Conservation (phyloP, 1,140 invertebrate species). For the Glomeris maerens region DNA sequence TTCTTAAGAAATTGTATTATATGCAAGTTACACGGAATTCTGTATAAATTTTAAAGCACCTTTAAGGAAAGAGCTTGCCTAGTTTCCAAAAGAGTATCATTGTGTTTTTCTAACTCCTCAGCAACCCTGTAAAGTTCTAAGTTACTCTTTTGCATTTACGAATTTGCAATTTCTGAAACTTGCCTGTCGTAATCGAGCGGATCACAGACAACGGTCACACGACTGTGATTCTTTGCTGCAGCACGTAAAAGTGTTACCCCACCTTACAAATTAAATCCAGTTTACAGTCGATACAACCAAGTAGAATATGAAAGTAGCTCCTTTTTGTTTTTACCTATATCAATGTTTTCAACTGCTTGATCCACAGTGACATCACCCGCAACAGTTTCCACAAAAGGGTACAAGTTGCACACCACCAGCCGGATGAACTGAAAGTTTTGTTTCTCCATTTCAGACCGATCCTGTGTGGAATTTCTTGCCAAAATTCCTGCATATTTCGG, state of each 20-base stretch:
- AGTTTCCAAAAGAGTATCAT: slow-evolving; percentile 52
- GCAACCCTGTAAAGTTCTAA: slow-evolving; percentile 37
- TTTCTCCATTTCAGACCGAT: slow-evolving; percentile 61
- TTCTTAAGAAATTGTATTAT: too few relatives aligned
- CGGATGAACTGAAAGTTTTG: slow-evolving; percentile 58
- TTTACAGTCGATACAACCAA: neutral
- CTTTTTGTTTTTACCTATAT: slow-evolving; percentile 48
- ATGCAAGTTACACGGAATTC: too few relatives aligned
- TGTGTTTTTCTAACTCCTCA: slow-evolving; percentile 53
- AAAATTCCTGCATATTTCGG: slow-evolving; percentile 39
- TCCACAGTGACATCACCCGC: slow-evolving; percentile 63
- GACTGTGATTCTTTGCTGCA: slow-evolving; percentile 92
- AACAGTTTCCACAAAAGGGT: slow-evolving; percentile 87
- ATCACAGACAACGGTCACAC: slow-evolving; percentile 90
- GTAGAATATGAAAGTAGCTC: neutral
- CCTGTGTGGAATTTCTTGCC: slow-evolving; percentile 52
- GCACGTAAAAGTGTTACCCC: slow-evolving; percentile 88
- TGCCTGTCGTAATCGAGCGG: slow-evolving; percentile 65
- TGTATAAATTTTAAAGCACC: neutral
- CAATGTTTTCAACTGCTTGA: slow-evolving; percentile 94
- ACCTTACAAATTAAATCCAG: slow-evolving; percentile 35
- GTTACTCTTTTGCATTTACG: slow-evolving; percentile 6
- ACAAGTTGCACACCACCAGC: slow-evolving; percentile 86
- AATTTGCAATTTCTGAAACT: too few relatives aligned
- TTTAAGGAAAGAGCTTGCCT: slow-evolving; percentile 37